A percentile compares a stretch with the other conserved stretches of the same genome.
These are phyloP conservation scores for Chrysolina oricalcia DNA, from an alignment of 2,888 invertebrate species.

Conservation along the genomic window DNA sequence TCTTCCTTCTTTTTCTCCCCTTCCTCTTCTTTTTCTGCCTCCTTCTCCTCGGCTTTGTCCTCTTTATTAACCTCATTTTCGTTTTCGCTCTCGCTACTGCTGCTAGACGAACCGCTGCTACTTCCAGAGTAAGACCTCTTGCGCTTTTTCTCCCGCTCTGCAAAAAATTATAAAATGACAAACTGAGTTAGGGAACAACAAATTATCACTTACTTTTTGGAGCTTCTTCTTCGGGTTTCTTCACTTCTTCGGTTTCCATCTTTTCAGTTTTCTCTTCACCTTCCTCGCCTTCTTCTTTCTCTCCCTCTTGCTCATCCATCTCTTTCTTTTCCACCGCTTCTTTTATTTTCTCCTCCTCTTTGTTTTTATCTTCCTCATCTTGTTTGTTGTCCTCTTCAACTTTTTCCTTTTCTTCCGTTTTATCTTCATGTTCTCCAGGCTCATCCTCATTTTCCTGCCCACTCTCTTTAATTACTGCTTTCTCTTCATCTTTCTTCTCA, in stretches of 20 bases:
- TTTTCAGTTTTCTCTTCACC: constrained; percentile 63
- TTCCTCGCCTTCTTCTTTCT: constrained; percentile 48
- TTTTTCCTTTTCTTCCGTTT: constrained; percentile 63
- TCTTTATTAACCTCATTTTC: constrained; percentile 58
- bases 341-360: constrained; percentile 50
- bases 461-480: constrained; percentile 63
- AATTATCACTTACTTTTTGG: constrained; percentile 34
- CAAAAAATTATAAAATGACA: constrained; percentile 31
- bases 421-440: constrained; percentile 45
- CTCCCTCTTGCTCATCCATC: constrained; percentile 45
- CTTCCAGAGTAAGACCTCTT: constrained; percentile 74
- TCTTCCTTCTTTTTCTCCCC: constrained; percentile 65
- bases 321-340: constrained; percentile 55
- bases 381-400: constrained; percentile 68
- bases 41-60: constrained; percentile 62
- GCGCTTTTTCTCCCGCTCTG: constrained; percentile 65
- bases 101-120: constrained; percentile 72
- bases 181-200: constrained; percentile 13
- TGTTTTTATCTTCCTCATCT: constrained; percentile 55
- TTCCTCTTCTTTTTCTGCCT: constrained; percentile 62
- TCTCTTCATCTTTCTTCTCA: constrained; percentile 68
- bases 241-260: constrained; percentile 33
- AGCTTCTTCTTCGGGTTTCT: constrained; percentile 43
- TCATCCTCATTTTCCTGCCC: constrained; percentile 59
- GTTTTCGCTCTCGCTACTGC: constrained; percentile 73